Conservation (phyloP, 2,888 invertebrate genomes). For the Abscondita cerata region DNA sequence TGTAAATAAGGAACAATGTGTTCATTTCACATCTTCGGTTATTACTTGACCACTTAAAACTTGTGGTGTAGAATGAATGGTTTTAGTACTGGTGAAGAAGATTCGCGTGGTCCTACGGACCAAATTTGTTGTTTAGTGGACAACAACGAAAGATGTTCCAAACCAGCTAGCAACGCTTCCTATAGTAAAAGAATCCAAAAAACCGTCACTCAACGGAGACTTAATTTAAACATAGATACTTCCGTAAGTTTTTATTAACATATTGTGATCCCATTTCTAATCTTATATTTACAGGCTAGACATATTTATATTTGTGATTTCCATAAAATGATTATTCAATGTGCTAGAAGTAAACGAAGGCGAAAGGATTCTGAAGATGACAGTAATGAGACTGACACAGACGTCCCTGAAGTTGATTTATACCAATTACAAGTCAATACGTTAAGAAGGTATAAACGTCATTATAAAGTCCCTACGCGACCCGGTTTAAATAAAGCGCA, state of each 20-base stretch:
- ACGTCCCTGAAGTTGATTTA: slow-evolving; percentile 91
- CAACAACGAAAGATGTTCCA: slow-evolving; percentile 84
- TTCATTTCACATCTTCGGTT: not conserved
- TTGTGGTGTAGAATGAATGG: slow-evolving; percentile 73
- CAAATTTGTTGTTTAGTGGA: slow-evolving; percentile 93
- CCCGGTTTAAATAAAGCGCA: slow-evolving; percentile 95
- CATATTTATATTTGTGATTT: slow-evolving; percentile 97
- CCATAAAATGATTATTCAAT: slow-evolving; percentile 95
- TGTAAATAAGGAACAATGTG: slow-evolving; percentile 6
- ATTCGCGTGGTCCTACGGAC: slow-evolving; percentile 85
- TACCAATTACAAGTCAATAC: slow-evolving; percentile 94
- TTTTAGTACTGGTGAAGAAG: slow-evolving; percentile 90
- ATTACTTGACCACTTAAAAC: slow-evolving; percentile 12
- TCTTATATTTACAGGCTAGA: slow-evolving; percentile 69
- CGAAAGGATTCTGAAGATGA: slow-evolving; percentile 95
- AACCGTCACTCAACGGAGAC: slow-evolving; percentile 88
- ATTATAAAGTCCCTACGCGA: slow-evolving; percentile 89
- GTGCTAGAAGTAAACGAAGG: slow-evolving; percentile 89
- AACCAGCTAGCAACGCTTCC: slow-evolving; percentile 92
- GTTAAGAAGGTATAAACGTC: slow-evolving; percentile 90
- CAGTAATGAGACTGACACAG: slow-evolving; percentile 91
- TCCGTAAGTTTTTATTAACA: slow-evolving; percentile 62
- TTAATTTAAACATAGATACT: slow-evolving; percentile 87
- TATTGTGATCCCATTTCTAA: not conserved
- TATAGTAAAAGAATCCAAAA: slow-evolving; percentile 97